Conservation (phyloP, 2,113 vertebrate genomes). For the Prionailurus viverrinus region DNA sequence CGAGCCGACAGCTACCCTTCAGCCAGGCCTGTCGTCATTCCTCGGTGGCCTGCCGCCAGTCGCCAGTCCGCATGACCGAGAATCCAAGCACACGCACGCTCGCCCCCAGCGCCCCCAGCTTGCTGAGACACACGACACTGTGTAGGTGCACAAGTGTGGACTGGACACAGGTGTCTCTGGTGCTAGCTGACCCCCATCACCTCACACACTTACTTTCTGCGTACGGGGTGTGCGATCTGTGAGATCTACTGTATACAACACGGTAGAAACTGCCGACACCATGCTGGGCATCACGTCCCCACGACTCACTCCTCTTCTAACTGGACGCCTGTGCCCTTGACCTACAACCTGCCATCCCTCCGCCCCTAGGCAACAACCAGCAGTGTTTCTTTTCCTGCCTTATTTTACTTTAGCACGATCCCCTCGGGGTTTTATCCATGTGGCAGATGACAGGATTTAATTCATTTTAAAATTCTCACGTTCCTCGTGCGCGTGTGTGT, state of each 20-base stretch:
- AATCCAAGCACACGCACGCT: background rate
- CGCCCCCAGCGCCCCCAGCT: too few relatives aligned
- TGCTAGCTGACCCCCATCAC: fast-evolving
- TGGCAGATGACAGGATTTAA: background rate
- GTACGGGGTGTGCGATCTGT: background rate
- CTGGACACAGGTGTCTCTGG: background rate
- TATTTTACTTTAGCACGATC: background rate
- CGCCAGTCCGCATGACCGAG: background rate
- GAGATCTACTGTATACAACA: background rate
- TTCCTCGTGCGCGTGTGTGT: background rate
- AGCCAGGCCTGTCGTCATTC: too few relatives aligned
- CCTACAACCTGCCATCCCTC: background rate
- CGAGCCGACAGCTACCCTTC: background rate
- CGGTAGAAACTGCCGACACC: background rate
- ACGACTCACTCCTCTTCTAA: background rate
- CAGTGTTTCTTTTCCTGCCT: background rate
- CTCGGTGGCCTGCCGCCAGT: background rate
- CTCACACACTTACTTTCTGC: background rate
- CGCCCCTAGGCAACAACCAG: background rate
- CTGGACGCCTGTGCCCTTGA: background rate
- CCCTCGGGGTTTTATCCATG: background rate
- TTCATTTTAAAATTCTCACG: background rate
- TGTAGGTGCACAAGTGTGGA: too few relatives aligned
- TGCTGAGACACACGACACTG: too few relatives aligned
- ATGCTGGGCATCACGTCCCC: fast-evolving